Evolutionary conservation across 2,888 invertebrate species (phyloP).

Genomic region (Cyaniris semiargus): DNA sequence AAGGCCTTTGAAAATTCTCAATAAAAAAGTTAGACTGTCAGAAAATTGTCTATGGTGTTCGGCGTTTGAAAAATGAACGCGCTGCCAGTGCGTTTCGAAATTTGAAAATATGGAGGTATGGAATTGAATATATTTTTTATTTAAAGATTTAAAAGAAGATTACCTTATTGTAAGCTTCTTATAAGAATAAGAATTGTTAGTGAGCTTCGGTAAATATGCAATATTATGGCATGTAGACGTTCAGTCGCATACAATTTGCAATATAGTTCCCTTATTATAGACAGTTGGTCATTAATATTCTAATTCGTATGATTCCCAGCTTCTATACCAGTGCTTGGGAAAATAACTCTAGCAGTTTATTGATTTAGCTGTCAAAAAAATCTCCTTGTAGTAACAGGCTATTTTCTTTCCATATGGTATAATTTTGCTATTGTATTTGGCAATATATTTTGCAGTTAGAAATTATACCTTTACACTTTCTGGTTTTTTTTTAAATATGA

Average conservation of each 20-base stretch:
- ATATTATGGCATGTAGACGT: conserved; percentile 21
- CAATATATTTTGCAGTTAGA: too few species aligned
- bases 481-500: too few species aligned
- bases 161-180: conserved; percentile 4
- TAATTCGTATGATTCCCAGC: conserved; percentile 33
- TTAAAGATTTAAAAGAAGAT: not conserved
- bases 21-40: conserved; percentile 29
- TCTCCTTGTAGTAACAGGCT: conserved; percentile 35
- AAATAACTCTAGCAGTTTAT: conserved; percentile 38
- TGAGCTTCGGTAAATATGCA: conserved; percentile 6
- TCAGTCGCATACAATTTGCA: conserved; percentile 26
- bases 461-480: too few species aligned
- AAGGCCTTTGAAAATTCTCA: conserved; percentile 20
- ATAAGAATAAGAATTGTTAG: conserved; percentile 2
- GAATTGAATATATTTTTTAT: not conserved
- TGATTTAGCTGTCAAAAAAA: conserved; percentile 35
- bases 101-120: not conserved
- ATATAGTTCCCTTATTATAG: conserved; percentile 2
- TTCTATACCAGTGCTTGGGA: conserved; percentile 20
- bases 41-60: conserved; percentile 23
- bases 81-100: conserved; percentile 24
- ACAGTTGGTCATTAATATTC: conserved; percentile 23
- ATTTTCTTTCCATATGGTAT: not conserved
- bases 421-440: not conserved
- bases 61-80: conserved; percentile 29